Evolutionary conservation across 2,888 invertebrate species (phyloP).

Genomic region (Pollenia griseotomentosa): DNA sequence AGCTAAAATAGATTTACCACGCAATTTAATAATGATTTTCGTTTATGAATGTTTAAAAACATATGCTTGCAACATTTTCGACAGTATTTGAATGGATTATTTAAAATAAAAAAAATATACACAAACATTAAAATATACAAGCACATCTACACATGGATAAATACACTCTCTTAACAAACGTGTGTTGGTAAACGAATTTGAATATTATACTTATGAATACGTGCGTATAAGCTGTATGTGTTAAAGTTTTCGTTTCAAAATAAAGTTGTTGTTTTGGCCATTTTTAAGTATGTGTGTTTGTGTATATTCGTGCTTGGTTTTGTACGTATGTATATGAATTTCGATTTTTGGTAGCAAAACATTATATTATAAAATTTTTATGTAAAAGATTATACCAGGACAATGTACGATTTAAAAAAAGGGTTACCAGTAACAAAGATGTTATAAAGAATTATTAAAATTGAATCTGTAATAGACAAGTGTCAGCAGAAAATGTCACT

Average conservation of each 20-base stretch:
- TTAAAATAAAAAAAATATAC: constrained; percentile 8
- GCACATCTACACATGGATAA: constrained; percentile 16
- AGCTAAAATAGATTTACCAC: constrained; percentile 71
- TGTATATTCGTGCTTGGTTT: neutral
- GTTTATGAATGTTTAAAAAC: constrained; percentile 68
- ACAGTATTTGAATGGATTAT: constrained; percentile 61
- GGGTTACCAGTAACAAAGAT: constrained; percentile 21
- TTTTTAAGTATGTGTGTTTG: constrained; percentile 10
- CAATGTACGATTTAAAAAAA: neutral
- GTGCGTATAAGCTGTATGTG: neutral
- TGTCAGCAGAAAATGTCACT: too few relatives aligned
- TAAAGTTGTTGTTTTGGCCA: constrained; percentile 42
- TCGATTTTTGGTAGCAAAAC: constrained; percentile 50
- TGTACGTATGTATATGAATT: constrained; percentile 9
- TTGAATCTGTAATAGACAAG: neutral
- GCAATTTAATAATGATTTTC: constrained; percentile 74
- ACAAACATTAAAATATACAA: constrained; percentile 2
- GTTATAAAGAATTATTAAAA: neutral
- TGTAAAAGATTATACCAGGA: constrained; percentile 40
- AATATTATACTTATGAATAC: too few relatives aligned
- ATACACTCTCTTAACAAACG: constrained; percentile 31
- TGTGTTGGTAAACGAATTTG: constrained; percentile 1
- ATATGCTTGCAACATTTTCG: constrained; percentile 61
- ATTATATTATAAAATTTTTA: constrained; percentile 37
- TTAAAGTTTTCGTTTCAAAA: neutral